These are phyloP conservation scores for Cotesia congregata DNA, from an alignment of 2,888 invertebrate genomes.

Conservation along the genomic window DNA sequence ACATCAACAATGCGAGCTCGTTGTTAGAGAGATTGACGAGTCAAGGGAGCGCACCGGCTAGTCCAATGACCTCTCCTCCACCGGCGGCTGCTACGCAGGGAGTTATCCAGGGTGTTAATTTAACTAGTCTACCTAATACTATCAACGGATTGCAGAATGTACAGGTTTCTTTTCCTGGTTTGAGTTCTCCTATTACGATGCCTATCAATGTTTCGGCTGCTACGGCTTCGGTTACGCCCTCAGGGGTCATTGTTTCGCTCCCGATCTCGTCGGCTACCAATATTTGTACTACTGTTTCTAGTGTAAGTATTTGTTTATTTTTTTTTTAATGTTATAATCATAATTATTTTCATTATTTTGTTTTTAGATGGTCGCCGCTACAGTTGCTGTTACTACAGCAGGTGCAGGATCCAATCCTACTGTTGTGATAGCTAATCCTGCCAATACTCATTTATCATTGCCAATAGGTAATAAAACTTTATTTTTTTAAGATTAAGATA, in stretches of 20 bases:
- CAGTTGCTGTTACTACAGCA: constrained; percentile 64
- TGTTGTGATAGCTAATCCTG: constrained; percentile 69
- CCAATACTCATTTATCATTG: constrained; percentile 69
- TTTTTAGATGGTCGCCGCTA: constrained; percentile 66
- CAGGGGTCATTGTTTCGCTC: constrained; percentile 79
- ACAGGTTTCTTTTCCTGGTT: constrained; percentile 86
- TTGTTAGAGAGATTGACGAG: constrained; percentile 72
- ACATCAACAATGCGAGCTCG: constrained; percentile 72
- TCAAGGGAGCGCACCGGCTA: constrained; percentile 60
- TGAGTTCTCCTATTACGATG: constrained; percentile 88
- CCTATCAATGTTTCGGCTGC: constrained; percentile 82
- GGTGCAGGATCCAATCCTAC: constrained; percentile 66
- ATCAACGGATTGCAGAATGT: constrained; percentile 84
- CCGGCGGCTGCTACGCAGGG: constrained; percentile 77
- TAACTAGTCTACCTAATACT: constrained; percentile 77
- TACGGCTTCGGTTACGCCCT: constrained; percentile 70
- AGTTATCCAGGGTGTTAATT: constrained; percentile 81
- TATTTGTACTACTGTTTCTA: constrained; percentile 68
- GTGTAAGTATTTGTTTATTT: constrained; percentile 58
- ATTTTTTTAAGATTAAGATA: not conserved
- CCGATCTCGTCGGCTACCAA: constrained; percentile 72
- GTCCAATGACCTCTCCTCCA: constrained; percentile 73
- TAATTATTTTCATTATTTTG: constrained; percentile 14
- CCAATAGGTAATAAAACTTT: constrained; percentile 64
- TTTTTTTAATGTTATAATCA: constrained; percentile 18